Conservation (phyloP, 2,113 vertebrate genomes). For the Amphiprion ocellaris region DNA sequence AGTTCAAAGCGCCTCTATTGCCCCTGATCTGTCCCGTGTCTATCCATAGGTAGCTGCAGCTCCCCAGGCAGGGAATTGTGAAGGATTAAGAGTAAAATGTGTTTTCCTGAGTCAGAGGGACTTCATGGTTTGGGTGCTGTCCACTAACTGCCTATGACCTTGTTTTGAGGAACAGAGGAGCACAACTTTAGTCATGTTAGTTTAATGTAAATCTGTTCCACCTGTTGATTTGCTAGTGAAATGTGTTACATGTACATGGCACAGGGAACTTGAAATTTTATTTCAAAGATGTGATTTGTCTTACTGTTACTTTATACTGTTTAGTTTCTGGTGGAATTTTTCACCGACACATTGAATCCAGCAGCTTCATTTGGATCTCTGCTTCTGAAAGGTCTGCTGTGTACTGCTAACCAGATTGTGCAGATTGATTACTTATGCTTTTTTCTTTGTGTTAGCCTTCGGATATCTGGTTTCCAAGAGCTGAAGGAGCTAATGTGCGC, state of each 20-base stretch:
- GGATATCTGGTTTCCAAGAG: conserved; percentile 38
- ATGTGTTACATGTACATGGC: conserved; percentile 28
- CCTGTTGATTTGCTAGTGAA: conserved; percentile 23
- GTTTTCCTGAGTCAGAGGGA: conserved; percentile 72
- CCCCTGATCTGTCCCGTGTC: conserved; percentile 49
- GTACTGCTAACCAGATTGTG: conserved; percentile 32
- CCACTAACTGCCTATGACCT: conserved; percentile 26
- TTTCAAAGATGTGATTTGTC: conserved; percentile 26
- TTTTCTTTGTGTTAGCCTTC: conserved; percentile 14
- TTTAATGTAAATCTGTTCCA: conserved; percentile 25
- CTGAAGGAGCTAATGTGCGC: conserved; percentile 5
- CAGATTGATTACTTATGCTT: conserved; percentile 26
- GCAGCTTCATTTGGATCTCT: conserved; percentile 18
- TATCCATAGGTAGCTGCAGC: conserved; percentile 53
- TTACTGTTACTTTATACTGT: conserved; percentile 25
- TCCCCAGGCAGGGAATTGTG: conserved; percentile 56
- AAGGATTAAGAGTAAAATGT: conserved; percentile 79
- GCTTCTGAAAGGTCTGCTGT: conserved; percentile 22
- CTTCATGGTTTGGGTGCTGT: conserved; percentile 40
- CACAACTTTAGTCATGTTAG: conserved; percentile 13
- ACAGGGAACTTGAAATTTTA: neutral
- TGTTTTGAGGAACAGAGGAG: conserved; percentile 37
- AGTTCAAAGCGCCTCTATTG: conserved; percentile 65
- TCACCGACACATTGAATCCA: conserved; percentile 9
- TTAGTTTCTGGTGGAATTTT: conserved; percentile 30